These are phyloP conservation scores for Anoplopoma fimbria DNA, from an alignment of 2,113 vertebrate species.

Conservation along the genomic window DNA sequence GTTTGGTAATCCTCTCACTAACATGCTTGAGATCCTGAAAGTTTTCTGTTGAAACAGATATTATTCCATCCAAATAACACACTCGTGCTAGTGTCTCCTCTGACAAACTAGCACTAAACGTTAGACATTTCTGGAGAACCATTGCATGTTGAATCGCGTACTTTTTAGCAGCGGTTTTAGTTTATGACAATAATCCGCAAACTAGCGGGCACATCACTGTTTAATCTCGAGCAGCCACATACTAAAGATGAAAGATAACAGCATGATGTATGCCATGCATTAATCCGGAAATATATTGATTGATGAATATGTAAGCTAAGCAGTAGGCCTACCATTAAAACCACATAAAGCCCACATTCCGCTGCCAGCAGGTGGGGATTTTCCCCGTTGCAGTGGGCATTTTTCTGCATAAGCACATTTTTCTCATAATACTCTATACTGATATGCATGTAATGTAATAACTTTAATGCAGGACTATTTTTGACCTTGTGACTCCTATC, in stretches of 20 bases:
- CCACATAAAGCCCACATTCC: neutral
- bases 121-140: neutral
- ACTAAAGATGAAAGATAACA: neutral
- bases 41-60: neutral
- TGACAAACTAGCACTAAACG: neutral
- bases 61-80: neutral
- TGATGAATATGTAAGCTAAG: neutral
- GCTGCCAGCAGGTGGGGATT: neutral
- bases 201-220: neutral
- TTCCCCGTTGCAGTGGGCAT: neutral
- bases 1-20: neutral
- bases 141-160: neutral
- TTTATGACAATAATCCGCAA: neutral
- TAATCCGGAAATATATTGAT: neutral
- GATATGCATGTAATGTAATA: neutral
- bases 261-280: neutral
- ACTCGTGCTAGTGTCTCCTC: neutral
- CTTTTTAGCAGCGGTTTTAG: neutral
- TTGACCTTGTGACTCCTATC: neutral
- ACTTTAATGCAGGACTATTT: neutral
- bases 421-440: neutral
- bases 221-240: neutral
- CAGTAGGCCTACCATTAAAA: neutral
- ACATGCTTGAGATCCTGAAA: neutral
- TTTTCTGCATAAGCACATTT: neutral